Evolutionary conservation across 2,888 invertebrate genomes (phyloP).

Genomic region (Polietes domitor): DNA sequence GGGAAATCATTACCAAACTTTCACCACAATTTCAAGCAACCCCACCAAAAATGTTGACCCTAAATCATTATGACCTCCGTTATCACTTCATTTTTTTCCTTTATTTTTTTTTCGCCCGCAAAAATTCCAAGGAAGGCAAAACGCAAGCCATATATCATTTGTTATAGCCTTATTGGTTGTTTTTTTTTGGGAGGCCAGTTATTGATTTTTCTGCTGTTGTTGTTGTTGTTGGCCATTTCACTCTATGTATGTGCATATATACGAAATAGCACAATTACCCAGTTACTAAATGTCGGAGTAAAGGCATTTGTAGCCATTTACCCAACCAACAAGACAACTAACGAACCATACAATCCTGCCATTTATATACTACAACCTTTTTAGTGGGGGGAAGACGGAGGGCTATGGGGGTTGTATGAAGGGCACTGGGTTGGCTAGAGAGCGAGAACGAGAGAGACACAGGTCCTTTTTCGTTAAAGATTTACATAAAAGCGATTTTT

Average conservation of each 20-base stretch:
- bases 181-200: conserved; percentile 53
- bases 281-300: conserved; percentile 51
- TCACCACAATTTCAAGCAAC: conserved; percentile 15
- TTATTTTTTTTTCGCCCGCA: background rate
- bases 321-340: conserved; percentile 18
- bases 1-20: conserved; percentile 11
- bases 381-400: too few relatives aligned
- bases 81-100: conserved; percentile 24
- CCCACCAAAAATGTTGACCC: background rate
- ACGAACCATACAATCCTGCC: conserved; percentile 26
- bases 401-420: background rate
- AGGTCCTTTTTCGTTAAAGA: conserved; percentile 10
- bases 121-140: conserved; percentile 4
- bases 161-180: conserved; percentile 6
- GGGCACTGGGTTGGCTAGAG: too few relatives aligned
- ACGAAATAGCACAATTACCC: conserved; percentile 63
- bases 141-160: conserved; percentile 6
- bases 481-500: conserved; percentile 63
- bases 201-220: conserved; percentile 61
- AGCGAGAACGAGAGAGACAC: background rate
- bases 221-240: conserved; percentile 26
- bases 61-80: conserved; percentile 8
- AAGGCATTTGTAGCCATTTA: conserved; percentile 50
- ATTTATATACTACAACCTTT: conserved; percentile 11
- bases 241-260: background rate